Base-by-base conservation (phyloP, 2,113 vertebrate genomes). In the Mungos mungo region DNA sequence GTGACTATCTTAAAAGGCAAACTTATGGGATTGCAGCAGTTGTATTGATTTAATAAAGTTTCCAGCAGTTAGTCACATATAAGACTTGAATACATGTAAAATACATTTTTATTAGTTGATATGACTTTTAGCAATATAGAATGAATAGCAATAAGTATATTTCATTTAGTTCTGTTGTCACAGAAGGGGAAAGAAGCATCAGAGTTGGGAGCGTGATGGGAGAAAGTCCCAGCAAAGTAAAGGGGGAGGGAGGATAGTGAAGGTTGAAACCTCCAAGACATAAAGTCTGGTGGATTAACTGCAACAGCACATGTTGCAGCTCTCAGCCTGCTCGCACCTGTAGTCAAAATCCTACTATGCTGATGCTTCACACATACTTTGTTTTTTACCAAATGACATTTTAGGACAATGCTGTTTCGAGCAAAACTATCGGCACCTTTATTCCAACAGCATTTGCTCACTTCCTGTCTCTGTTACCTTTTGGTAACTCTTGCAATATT, bases 11-110 rank as follows among this genome's bases (percentile, higher is more conserved):
- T 91, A 69, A 94, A 84, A 88, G 35, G 16, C 11, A 93, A 92
- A 6, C 13, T 19, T 80, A 47, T 52, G 18, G 41, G 50, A 60
- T n/a, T 80, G 2, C 50, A 93, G 83, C 13, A 94, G 74, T 65
- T 63, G 2, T 83, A 68, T 81, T 97, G 80, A 83, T 71, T 83
- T 79, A 96, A 41, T 97, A 93, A 54, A 76, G 15, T 92, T 38
- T 41, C 21, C 2, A 88, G 6, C 80, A 88, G 5, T 18, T 93
- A 57, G 47, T 68, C 81, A 68, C 33, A 71, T 89, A 52, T 33
- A 79, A 79, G 23, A 88, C 19, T 68, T 82, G 54, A 90, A 66
- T 50, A 79, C 54, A 57, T 90, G 54, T 25, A 85, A 91, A 93
- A 90, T 65, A 47, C 23, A 63, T 90, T 84, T 84, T 93, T 92